A percentile compares a stretch with the other conserved stretches of the same genome.
These are phyloP conservation scores for Stichopus horrens DNA, from an alignment of 53 echinoderm and acorn worm species.

Conservation along the genomic window DNA sequence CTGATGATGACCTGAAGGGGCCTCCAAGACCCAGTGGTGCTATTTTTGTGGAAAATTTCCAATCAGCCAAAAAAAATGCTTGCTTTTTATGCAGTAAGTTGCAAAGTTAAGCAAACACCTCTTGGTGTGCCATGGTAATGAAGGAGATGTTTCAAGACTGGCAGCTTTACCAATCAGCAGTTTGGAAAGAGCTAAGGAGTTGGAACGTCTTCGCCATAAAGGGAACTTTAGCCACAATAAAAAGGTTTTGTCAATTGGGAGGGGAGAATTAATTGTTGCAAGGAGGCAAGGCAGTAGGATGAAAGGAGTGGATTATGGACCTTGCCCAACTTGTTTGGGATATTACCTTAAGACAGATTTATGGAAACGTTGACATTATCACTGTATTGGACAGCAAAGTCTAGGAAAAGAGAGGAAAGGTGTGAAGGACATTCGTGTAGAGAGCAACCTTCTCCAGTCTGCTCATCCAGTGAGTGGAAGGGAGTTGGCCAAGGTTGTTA, in stretches of 20 bases:
- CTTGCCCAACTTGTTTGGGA: background rate
- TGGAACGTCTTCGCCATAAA: background rate
- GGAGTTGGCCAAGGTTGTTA: background rate
- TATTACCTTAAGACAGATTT: background rate
- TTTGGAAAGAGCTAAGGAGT: background rate
- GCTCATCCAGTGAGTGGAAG: too few relatives aligned
- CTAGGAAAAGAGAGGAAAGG: background rate
- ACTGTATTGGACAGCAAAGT: background rate
- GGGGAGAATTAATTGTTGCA: background rate
- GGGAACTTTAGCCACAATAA: background rate
- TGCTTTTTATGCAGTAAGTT: background rate
- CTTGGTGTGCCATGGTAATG: constrained; percentile 13
- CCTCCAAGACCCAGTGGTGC: too few relatives aligned
- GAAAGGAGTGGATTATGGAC: background rate
- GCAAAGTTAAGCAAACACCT: constrained; percentile 33
- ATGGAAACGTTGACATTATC: background rate
- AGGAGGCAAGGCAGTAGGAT: background rate
- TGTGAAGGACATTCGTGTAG: background rate
- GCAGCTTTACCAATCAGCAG: constrained; percentile 15
- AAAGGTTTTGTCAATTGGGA: background rate
- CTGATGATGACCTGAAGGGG: too few relatives aligned
- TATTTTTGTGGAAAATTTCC: too few relatives aligned
- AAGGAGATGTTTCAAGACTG: constrained; percentile 21
- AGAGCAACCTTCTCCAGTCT: background rate
- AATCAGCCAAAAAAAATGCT: background rate